Percentiles rank a stretch among this genome's conserved stretches.
These are phyloP conservation scores for Coelinius sp. DNA, from an alignment of 2,888 invertebrate species.

Conservation along the genomic window DNA sequence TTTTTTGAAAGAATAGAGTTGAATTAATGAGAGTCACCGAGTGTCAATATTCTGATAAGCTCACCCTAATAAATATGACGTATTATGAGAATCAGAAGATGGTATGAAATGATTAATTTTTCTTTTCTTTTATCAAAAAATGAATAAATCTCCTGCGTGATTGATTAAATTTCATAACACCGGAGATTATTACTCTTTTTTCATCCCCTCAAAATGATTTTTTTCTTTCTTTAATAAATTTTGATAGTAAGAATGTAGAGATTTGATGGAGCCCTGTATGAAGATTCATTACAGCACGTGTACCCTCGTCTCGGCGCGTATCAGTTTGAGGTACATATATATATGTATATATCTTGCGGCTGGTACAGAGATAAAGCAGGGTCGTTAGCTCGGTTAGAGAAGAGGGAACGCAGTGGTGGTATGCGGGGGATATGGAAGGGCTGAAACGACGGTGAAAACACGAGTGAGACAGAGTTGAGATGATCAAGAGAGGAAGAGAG, in stretches of 20 bases:
- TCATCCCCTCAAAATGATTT: background rate
- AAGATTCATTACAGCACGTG: constrained; percentile 33
- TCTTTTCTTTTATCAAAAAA: no score
- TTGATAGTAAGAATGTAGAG: constrained; percentile 7
- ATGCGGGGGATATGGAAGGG: background rate
- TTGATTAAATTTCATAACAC: background rate
- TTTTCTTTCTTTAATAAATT: background rate
- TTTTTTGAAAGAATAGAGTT: background rate
- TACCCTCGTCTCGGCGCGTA: constrained; percentile 54
- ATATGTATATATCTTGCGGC: constrained; percentile 34
- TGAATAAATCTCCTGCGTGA: no score
- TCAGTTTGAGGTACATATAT: constrained; percentile 52
- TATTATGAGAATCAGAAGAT: background rate
- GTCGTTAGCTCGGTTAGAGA: constrained; percentile 54
- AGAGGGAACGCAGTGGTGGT: constrained; percentile 39
- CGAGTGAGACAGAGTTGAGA: constrained; percentile 23
- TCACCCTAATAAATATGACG: background rate
- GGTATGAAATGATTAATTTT: no score
- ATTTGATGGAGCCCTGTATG: constrained; percentile 19
- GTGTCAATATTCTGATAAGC: background rate
- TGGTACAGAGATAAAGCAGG: constrained; percentile 1
- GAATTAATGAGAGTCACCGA: background rate
- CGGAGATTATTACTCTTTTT: background rate
- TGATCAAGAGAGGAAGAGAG: constrained; percentile 9
- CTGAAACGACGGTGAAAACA: constrained; percentile 12